Percentiles rank a stretch among this genome's conserved stretches.
phyloP scores from a whole-genome alignment of 2,797 vertebrate species.

The Halcyon chelicuti region DNA sequence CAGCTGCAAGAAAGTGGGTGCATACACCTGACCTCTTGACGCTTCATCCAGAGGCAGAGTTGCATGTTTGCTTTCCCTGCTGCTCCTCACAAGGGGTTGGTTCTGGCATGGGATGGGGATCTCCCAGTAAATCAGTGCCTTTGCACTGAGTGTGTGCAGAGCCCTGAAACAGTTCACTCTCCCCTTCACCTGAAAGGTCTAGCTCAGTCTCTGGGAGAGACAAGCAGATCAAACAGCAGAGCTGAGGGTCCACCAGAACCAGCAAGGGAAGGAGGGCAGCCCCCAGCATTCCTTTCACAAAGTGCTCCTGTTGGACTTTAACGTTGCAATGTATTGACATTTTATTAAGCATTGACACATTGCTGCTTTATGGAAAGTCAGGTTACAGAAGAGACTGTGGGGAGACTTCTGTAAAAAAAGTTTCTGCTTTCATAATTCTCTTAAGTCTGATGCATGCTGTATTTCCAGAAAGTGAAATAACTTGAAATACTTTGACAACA shows the following conservation, averaged over 20 bases:
- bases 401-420: neutral
- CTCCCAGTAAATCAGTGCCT: neutral
- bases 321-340: neutral
- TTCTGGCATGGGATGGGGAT: neutral
- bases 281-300: neutral
- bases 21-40: neutral
- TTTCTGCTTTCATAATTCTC: neutral
- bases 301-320: neutral
- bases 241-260: neutral
- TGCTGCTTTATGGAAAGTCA: neutral
- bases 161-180: neutral
- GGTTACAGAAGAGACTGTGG: neutral
- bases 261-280: neutral
- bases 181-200: neutral
- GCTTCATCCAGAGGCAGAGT: neutral
- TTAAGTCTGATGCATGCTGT: neutral
- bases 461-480: neutral
- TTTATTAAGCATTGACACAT: neutral
- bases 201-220: neutral
- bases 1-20: constrained; percentile 76
- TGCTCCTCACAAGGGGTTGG: neutral
- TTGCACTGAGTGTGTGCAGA: neutral
- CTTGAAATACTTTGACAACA: neutral
- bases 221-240: neutral
- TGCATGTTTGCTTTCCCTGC: neutral